These are phyloP conservation scores for Rhabdophis nuchalis DNA, from an alignment of 2,797 vertebrate genomes.

Conservation along the genomic window DNA sequence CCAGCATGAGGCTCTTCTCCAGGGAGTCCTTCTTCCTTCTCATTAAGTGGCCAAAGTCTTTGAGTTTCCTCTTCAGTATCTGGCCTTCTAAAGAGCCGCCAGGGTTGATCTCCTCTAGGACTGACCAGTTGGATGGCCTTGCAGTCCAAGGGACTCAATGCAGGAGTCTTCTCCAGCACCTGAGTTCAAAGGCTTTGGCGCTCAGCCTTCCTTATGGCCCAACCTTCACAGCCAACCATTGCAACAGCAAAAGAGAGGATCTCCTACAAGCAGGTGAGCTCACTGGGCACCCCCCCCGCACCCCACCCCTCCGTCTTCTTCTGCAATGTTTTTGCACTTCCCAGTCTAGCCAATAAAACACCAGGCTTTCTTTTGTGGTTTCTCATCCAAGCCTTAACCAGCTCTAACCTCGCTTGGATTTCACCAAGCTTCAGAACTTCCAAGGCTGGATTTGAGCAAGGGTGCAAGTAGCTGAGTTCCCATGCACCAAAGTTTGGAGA, in stretches of 20 bases:
- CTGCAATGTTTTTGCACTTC: neutral
- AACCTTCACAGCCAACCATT: too few relatives aligned
- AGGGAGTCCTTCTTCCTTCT: too few relatives aligned
- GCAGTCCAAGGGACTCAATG: too few relatives aligned
- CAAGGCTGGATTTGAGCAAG: neutral
- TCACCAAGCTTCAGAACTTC: neutral
- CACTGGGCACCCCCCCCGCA: accelerated
- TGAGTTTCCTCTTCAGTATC: too few relatives aligned
- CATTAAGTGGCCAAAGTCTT: too few relatives aligned
- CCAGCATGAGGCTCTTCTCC: too few relatives aligned
- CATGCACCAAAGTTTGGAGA: neutral
- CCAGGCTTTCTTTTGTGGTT: neutral
- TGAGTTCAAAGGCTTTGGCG: too few relatives aligned
- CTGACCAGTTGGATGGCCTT: too few relatives aligned
- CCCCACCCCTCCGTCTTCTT: neutral
- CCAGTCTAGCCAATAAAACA: neutral
- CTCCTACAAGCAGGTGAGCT: neutral
- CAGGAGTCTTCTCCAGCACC: too few relatives aligned
- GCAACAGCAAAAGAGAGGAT: neutral
- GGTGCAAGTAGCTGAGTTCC: neutral
- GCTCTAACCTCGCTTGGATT: neutral
- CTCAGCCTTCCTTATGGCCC: too few relatives aligned
- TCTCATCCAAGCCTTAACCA: neutral
- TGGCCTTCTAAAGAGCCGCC: too few relatives aligned
- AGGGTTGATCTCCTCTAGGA: too few relatives aligned